Base-by-base conservation (phyloP, 2,113 vertebrate genomes). In the Sorex fumeus region DNA sequence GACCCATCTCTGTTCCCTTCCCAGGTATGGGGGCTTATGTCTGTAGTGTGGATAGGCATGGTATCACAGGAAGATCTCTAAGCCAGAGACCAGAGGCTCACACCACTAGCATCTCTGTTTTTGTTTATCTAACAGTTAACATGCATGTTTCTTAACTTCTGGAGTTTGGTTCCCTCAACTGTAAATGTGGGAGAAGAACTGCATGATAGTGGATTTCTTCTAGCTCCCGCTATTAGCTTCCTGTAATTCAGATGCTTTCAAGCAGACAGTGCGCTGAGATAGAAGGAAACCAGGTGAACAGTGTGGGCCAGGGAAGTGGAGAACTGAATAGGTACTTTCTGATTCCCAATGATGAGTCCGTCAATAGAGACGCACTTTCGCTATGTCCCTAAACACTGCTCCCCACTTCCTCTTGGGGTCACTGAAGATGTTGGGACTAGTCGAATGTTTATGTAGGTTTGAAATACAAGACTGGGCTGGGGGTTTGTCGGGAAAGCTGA, bases 1-100 rank as follows among this genome's bases (percentile, higher is more conserved):
- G 99, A 99, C 96, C 99, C 99, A 8, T 98, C 98, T 0, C 97
- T 97, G 6, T 99, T 98, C 92, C 99, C 99, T 88, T 99, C 99
- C 34, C 99, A 99, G 98, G 99, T 99, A 98, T 10, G 89, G 30
- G 62, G 32, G 27, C 57, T 91, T 62, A 9, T 85, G 19, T 87
- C 28, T 85, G 34, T 18, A 32, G 7, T n/a, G 3, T n/a, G 71
- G 25, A 8, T 27, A 12, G 23, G 36, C 4, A 18, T 50, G 9
- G 25, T 34, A 0, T 75, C 32, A 1, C 21, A 57, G 57, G 6
- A 34, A 67, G 8, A 64, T 30, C 16, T 15, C 62, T 60, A 45
- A 69, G 12, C 8, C n/a, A 11, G 16, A 25, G 36, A 66, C 43
- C 16, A 25, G 27, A 76, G 45, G 18, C 34, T 89, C 30, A 87